Evolutionary conservation across 2,113 vertebrate genomes (phyloP).

Genomic region (Phycodurus eques): DNA sequence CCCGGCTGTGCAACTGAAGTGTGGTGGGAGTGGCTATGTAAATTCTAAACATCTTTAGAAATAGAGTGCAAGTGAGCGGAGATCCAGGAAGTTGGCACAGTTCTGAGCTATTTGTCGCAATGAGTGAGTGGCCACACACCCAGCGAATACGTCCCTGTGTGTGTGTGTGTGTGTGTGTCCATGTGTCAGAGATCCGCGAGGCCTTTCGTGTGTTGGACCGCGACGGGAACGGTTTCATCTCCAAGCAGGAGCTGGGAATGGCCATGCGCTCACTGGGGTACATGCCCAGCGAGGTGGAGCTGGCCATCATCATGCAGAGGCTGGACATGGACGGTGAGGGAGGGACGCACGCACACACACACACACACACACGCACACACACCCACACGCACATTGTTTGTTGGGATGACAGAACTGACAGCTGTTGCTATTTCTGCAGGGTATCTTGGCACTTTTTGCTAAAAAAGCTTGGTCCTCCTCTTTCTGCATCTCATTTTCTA

Average conservation of each 20-base stretch:
- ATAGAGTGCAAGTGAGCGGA: no score
- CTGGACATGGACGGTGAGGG: constrained; percentile 97
- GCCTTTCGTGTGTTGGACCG: constrained; percentile 95
- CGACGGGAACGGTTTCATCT: constrained; percentile 98
- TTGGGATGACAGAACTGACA: constrained; percentile 29
- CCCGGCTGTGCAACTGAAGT: no score
- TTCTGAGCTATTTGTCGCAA: no score
- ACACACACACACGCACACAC: constrained; percentile 45
- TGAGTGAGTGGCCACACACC: no score
- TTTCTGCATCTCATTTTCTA: constrained; percentile 24
- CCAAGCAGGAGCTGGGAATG: constrained; percentile 99
- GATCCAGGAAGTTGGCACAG: no score
- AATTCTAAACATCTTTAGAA: no score
- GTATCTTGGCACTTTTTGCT: no score
- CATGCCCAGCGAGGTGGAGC: constrained; percentile 98
- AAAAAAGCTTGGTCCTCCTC: constrained; percentile 12
- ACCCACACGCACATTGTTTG: constrained; percentile 26
- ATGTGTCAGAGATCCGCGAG: constrained; percentile 88
- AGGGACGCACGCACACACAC: constrained; percentile 13
- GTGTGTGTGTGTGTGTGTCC: constrained; percentile 27
- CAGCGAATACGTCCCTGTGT: no score
- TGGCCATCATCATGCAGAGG: constrained; percentile 99
- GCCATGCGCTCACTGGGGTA: constrained; percentile 98
- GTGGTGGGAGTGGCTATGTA: no score
- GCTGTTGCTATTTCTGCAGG: constrained; percentile 15